Percentiles rank a stretch among this genome's conserved stretches.
Evolutionary conservation across 2,888 invertebrate genomes (phyloP).

Genomic region (Zhuqinia jingwanae): DNA sequence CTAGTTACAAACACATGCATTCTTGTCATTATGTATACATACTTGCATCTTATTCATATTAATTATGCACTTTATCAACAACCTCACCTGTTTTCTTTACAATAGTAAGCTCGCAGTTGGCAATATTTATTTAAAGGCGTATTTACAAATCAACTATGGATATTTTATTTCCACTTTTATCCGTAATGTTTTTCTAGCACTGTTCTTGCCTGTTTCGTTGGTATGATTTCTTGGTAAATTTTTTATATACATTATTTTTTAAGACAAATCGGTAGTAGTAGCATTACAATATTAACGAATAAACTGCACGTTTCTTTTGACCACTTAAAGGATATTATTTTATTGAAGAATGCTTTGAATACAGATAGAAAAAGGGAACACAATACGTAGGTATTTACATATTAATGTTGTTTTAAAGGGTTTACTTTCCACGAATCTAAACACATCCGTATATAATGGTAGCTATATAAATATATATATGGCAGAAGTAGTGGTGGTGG

Average conservation of each 20-base stretch:
- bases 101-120: too few species aligned
- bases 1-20: not conserved
- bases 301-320: not conserved
- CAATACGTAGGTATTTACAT: not conserved
- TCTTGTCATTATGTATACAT: not conserved
- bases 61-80: not conserved
- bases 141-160: too few species aligned
- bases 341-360: conserved; percentile 30
- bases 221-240: not conserved
- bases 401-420: conserved; percentile 9
- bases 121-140: too few species aligned
- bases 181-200: too few species aligned
- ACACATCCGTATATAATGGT: not conserved
- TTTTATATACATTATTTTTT: too few species aligned
- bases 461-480: not conserved
- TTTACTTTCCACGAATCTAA: not conserved
- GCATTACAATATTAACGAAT: conserved; percentile 29
- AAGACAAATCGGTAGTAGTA: not conserved
- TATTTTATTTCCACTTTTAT: too few species aligned
- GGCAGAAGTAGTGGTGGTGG: not conserved
- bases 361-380: not conserved
- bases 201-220: not conserved
- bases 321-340: not conserved
- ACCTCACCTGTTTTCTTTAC: not conserved
- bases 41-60: not conserved